Evolutionary conservation across 2,888 invertebrate genomes (phyloP).

Genomic region (Acanthoscelides obtectus): DNA sequence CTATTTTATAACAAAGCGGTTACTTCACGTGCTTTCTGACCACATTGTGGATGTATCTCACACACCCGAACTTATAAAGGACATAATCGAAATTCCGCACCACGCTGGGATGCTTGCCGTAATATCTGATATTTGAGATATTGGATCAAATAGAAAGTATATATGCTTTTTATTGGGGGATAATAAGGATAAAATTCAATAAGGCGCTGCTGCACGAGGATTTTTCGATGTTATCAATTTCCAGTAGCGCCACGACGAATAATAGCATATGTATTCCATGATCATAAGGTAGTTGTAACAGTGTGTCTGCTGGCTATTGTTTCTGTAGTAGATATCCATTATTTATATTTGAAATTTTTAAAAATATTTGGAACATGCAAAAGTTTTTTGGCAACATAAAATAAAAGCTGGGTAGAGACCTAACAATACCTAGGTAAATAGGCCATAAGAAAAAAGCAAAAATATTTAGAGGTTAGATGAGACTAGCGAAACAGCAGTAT

Average conservation of each 20-base stretch:
- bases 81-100: not conserved
- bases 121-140: constrained; percentile 10
- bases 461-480: too few relatives aligned
- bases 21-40: not conserved
- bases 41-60: not conserved
- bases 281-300: too few relatives aligned
- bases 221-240: constrained; percentile 7
- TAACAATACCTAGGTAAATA: too few relatives aligned
- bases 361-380: too few relatives aligned
- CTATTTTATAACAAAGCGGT: not conserved
- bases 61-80: not conserved
- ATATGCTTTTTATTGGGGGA: constrained; percentile 31
- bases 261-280: too few relatives aligned
- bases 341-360: too few relatives aligned
- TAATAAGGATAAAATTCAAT: constrained; percentile 25
- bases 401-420: too few relatives aligned
- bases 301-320: too few relatives aligned
- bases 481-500: too few relatives aligned
- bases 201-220: constrained; percentile 7
- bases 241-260: constrained; percentile 6
- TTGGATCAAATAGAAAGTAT: constrained; percentile 26
- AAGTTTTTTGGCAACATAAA: too few relatives aligned
- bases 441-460: too few relatives aligned
- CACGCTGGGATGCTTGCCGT: not conserved
- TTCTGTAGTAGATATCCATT: too few relatives aligned